Percentiles rank a stretch among this genome's conserved stretches.
These are phyloP conservation scores for Ammodytes dubius DNA, from an alignment of 2,113 vertebrate species.

Conservation along the genomic window DNA sequence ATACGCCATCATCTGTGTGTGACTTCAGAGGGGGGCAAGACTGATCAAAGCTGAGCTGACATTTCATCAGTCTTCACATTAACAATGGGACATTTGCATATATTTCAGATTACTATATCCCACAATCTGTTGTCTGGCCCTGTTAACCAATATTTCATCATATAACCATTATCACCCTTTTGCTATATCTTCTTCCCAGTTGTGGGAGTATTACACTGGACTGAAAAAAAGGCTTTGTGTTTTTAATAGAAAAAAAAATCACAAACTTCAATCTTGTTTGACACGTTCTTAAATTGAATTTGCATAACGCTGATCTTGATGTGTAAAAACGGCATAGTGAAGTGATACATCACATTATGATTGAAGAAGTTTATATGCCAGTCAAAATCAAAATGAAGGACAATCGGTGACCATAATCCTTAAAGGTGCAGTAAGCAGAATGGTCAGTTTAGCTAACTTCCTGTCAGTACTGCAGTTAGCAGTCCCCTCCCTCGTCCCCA, in stretches of 20 bases:
- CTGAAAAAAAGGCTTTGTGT: slow-evolving; percentile 14
- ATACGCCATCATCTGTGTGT: not conserved
- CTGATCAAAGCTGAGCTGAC: slow-evolving; percentile 44
- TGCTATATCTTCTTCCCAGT: slow-evolving; percentile 4
- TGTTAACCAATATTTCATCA: slow-evolving; percentile 54
- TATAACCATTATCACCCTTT: slow-evolving; percentile 11
- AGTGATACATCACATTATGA: not conserved
- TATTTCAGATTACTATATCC: slow-evolving; percentile 52
- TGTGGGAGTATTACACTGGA: slow-evolving; percentile 17
- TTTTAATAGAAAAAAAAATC: slow-evolving; percentile 14
- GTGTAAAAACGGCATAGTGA: slow-evolving; percentile 11
- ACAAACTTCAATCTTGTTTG: not conserved
- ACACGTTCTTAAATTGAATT: not conserved
- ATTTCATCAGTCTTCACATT: slow-evolving; percentile 34
- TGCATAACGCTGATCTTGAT: not conserved
- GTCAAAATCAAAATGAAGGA: not conserved
- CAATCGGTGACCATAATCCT: not conserved
- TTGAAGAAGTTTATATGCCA: slow-evolving; percentile 6
- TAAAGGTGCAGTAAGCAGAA: too few relatives aligned
- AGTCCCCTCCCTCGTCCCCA: too few relatives aligned
- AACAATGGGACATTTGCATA: slow-evolving; percentile 57
- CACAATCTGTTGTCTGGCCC: slow-evolving; percentile 33
- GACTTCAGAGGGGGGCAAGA: slow-evolving; percentile 32
- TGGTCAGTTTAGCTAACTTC: too few relatives aligned
- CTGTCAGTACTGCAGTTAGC: too few relatives aligned